phyloP scores from a whole-genome alignment of 2,888 invertebrate genomes.

The Cheilosia urbana region DNA sequence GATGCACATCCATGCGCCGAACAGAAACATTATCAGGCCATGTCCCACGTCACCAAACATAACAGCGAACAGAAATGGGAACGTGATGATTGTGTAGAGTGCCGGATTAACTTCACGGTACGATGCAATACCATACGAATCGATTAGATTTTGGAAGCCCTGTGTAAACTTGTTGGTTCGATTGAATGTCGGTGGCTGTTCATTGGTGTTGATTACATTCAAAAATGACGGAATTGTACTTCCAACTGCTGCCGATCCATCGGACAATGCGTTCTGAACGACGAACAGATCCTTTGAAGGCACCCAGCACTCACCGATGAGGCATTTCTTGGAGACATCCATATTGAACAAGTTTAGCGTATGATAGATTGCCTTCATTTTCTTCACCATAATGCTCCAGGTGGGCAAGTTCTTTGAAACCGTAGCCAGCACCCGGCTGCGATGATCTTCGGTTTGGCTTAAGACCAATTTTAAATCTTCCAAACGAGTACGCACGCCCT shows the following conservation, averaged over 20 bases:
- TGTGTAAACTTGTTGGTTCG: constrained; percentile 95
- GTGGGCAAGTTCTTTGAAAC: constrained; percentile 92
- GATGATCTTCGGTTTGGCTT: constrained; percentile 93
- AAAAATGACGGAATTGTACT: constrained; percentile 96
- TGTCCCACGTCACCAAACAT: constrained; percentile 99
- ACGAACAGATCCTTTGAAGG: constrained; percentile 88
- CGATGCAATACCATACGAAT: constrained; percentile 95
- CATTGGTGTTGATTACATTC: constrained; percentile 92
- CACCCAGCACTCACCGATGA: constrained; percentile 96
- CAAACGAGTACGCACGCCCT: constrained; percentile 91
- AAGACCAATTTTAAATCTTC: constrained; percentile 92
- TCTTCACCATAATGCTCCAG: constrained; percentile 92
- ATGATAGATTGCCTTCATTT: constrained; percentile 97
- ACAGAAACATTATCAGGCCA: constrained; percentile 91
- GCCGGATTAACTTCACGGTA: constrained; percentile 97
- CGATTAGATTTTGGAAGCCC: constrained; percentile 96
- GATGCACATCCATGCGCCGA: constrained; percentile 92
- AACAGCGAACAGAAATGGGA: constrained; percentile 97
- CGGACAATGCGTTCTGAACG: constrained; percentile 91
- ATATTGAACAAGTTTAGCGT: constrained; percentile 96
- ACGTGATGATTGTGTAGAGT: constrained; percentile 94
- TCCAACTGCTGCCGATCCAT: constrained; percentile 93
- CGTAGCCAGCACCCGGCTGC: constrained; percentile 90
- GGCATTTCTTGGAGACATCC: constrained; percentile 95
- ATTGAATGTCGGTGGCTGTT: constrained; percentile 95